Evolutionary conservation across 1,140 invertebrate species (phyloP), one percentile per base, ranked within the genome.

Genomic region (Scaptomyza hsui): DNA sequence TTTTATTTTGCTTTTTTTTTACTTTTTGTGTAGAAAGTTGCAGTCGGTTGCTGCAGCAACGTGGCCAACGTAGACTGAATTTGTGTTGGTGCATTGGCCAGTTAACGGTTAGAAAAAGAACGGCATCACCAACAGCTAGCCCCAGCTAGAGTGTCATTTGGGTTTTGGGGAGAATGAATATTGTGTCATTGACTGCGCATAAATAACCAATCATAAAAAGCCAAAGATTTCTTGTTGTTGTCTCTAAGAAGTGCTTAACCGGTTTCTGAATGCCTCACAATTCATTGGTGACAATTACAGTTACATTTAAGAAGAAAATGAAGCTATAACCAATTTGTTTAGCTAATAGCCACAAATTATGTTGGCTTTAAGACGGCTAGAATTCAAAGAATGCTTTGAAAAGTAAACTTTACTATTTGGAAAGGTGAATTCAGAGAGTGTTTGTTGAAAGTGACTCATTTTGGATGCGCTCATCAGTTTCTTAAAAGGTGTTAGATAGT

Each of bases 231-330:
- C n/a, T 24, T 47, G 21, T 16, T 18, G 47, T 9, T 51, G 4
- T 12, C 13, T 19, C 3, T 73, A 53, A 72, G 67, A 79, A 72
- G 72, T 53, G 79, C 48, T 71, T 64, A 85, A 85, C 72, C 57
- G 82, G 69, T 75, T 80, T 70, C 18, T n/a, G 15, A 51, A 10
- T 35, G 9, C 7, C 59, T 32, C 10, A n/a, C n/a, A 15, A 18
- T 16, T 45, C 47, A 69, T 75, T 70, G 67, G 80, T 85, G 77
- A 45, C 81, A 81, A 72, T 85, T 63, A 83, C 80, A 76, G 80
- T 83, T 86, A 83, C 52, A 59, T 32, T 15, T 59, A 26, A 47
- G 42, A 47, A 47, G 63, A 2, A 47, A 32, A 37, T 39, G 63
- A 2, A n/a, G 19, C 52, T 53, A 44, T 19, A 52, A 5, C 70